Conservation (phyloP, 2,797 vertebrate species). For the Sebastiscus albofasciatus region DNA sequence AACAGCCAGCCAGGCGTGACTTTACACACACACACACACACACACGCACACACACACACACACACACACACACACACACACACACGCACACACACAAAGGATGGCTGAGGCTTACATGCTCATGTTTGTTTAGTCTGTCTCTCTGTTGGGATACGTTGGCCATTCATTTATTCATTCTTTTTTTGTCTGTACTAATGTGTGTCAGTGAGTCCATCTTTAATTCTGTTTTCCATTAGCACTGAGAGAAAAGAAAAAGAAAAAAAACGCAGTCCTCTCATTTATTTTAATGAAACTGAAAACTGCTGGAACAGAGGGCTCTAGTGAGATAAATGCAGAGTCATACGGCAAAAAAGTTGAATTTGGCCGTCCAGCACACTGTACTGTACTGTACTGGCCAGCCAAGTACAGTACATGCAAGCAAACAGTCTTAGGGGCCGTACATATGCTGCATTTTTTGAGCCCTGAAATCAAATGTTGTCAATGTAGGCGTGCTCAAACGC, state of each 20-base stretch:
- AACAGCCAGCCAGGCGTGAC: conserved; percentile 75
- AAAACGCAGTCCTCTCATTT: background rate
- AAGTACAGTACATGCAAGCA: background rate
- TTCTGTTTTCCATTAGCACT: background rate
- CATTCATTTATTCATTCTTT: background rate
- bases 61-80: conserved; percentile 22
- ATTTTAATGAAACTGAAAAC: background rate
- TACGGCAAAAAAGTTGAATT: background rate
- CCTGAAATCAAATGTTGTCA: too few relatives aligned
- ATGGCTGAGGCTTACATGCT: conserved; percentile 1
- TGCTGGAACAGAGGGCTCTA: background rate
- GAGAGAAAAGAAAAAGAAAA: background rate
- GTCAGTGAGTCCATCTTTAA: background rate
- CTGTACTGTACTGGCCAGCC: too few relatives aligned
- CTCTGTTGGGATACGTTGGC: conserved; percentile 5
- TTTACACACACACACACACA: conserved; percentile 28
- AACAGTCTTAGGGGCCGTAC: background rate
- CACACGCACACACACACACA: background rate
- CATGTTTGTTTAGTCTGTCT: background rate
- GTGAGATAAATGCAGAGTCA: background rate
- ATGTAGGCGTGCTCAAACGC: too few relatives aligned
- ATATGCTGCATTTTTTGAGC: too few relatives aligned
- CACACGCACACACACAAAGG: background rate
- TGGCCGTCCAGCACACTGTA: background rate
- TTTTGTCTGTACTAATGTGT: background rate